These are phyloP conservation scores for Campylomormyrus tamandua DNA, from an alignment of 2,113 vertebrate species.

Conservation along the genomic window DNA sequence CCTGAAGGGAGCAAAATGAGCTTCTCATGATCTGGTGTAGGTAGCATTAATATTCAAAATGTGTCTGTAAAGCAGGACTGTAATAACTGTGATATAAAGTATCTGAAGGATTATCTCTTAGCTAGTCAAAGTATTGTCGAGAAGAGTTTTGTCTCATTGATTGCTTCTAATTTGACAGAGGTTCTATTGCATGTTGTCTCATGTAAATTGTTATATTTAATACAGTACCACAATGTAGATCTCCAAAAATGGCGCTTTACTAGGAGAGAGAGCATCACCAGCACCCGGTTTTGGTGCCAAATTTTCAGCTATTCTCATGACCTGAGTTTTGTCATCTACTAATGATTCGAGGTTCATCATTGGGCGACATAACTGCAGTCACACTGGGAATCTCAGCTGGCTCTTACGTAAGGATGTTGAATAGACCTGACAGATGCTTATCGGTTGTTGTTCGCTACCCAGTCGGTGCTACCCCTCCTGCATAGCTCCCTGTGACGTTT, in stretches of 20 bases:
- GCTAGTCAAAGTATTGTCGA: not conserved
- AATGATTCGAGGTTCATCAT: not conserved
- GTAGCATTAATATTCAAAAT: not conserved
- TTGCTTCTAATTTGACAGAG: not conserved
- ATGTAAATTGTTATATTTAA: not conserved
- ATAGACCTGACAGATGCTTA: not conserved
- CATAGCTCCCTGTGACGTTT: not conserved
- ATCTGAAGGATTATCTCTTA: not conserved
- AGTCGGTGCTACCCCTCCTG: not conserved
- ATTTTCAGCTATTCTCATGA: not conserved
- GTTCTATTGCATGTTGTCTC: not conserved
- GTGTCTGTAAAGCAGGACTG: not conserved
- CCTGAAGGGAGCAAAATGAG: not conserved
- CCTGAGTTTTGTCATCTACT: not conserved
- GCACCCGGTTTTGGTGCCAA: not conserved
- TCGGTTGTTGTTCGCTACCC: not conserved
- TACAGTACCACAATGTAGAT: not conserved
- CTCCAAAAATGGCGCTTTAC: not conserved
- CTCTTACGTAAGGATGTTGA: not conserved
- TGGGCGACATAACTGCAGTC: not conserved
- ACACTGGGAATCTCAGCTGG: not conserved
- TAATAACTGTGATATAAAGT: constrained; percentile 1
- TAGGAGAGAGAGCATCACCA: not conserved
- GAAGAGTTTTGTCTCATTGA: not conserved
- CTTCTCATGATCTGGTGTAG: not conserved